Base-by-base conservation (phyloP, 2,888 invertebrate genomes). In the Tipula helvola region DNA sequence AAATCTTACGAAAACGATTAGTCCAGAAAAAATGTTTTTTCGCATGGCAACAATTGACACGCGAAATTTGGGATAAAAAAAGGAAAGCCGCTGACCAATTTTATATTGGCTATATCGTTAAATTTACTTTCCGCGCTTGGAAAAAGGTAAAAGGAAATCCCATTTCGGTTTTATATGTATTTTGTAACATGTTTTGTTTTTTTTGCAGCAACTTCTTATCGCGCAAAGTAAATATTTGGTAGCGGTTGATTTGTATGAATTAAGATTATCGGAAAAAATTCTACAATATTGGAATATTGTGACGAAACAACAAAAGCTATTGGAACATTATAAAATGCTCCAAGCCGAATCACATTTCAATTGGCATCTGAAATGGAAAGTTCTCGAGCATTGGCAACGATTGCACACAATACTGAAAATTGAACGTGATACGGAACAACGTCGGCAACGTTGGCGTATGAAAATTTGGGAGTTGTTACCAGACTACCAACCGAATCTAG, bases 401-500 rank as follows among this genome's bases (percentile, higher is more conserved):
- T 90, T 95, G 87, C 95, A 95, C 3, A 94, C 94, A 83, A 92
- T 95, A 83, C 92, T 95, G 87, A 92, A 93, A 87, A 90, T 95
- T 87, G 94, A 94, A 90, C 93, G 94, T 88, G 94, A 95, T 88
- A 95, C 95, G 88, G 95, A 95, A 89, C 93, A 93, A 87, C 93
- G 95, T 85, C 94, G 95, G 89, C 93, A 93, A 88, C 93, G 93
- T 89, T 95, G 95, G 95, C 92, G 95, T 86, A 92, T 94, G 89
- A 95, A 95, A 91, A 95, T 95, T 12, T 93, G 94, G 91, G 94
- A 95, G 90, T 93, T 95, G 83, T 91, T 95, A 87, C 95, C 95
- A 0, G 95, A 95, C 90, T 95, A 94, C 89, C 92, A 92, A 86
- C 95, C 95, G 1, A 89, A 89, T 88, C 87, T 89, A n/a, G 89